Evolutionary conservation across 1,140 invertebrate species (phyloP).

Genomic region (Drosophila nigromelanica): DNA sequence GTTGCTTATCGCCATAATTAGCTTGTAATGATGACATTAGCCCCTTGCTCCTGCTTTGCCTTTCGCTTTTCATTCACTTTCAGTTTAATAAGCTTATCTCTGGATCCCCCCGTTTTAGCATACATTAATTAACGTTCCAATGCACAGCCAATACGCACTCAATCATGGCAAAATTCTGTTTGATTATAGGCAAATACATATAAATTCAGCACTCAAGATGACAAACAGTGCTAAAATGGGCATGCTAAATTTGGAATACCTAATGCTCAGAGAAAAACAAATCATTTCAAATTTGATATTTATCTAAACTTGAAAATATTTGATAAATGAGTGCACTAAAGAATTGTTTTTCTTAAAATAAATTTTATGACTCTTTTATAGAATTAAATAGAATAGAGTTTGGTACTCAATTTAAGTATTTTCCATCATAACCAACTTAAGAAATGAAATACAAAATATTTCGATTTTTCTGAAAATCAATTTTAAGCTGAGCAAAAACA

Average conservation of each 20-base stretch:
- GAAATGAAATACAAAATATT: neutral
- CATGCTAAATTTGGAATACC: neutral
- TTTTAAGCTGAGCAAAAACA: no score
- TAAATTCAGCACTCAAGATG: slow-evolving; percentile 21
- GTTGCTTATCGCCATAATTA: slow-evolving; percentile 11
- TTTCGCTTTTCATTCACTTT: slow-evolving; percentile 9
- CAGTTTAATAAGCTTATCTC: slow-evolving; percentile 12
- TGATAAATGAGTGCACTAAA: no score
- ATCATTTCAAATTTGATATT: no score
- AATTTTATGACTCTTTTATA: no score
- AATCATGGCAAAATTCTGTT: slow-evolving; percentile 36
- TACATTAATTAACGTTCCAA: slow-evolving; percentile 64
- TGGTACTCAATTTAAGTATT: no score
- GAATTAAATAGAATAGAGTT: no score
- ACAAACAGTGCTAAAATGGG: neutral
- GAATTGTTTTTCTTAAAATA: no score
- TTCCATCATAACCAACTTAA: no score
- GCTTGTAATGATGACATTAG: slow-evolving; percentile 6
- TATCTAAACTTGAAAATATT: no score
- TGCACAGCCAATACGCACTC: slow-evolving; percentile 28
- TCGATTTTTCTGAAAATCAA: no score
- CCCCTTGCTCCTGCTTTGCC: neutral
- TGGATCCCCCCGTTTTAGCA: slow-evolving; percentile 14
- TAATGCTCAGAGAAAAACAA: neutral
- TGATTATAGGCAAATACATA: slow-evolving; percentile 44